Percentiles rank a stretch among this genome's conserved stretches.
Conservation (phyloP, 2,888 invertebrate genomes). For the Brenthis ino region DNA sequence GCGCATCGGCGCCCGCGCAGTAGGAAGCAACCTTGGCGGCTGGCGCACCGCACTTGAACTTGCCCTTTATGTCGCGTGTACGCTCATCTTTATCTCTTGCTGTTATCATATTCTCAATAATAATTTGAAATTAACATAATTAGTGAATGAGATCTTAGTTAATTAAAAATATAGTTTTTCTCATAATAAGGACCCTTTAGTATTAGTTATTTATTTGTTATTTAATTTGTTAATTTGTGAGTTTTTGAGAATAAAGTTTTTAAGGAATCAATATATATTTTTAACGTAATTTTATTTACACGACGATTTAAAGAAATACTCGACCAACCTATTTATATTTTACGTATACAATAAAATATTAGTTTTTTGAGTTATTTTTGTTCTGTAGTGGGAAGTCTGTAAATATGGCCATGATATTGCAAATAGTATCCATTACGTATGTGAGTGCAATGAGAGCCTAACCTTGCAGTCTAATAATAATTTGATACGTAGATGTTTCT, state of each 20-base stretch:
- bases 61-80: constrained; percentile 54
- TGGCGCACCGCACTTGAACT: constrained; percentile 69
- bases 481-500: constrained; percentile 68
- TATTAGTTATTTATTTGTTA: too few relatives aligned
- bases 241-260: too few relatives aligned
- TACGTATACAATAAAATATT: not conserved
- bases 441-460: constrained; percentile 64
- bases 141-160: too few relatives aligned
- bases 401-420: constrained; percentile 45
- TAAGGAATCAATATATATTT: too few relatives aligned
- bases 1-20: constrained; percentile 49
- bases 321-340: not conserved
- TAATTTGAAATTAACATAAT: constrained; percentile 17
- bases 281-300: too few relatives aligned
- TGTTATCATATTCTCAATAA: constrained; percentile 31
- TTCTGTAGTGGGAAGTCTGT: constrained; percentile 18
- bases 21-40: constrained; percentile 70
- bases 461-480: constrained; percentile 78
- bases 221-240: too few relatives aligned
- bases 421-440: constrained; percentile 45
- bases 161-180: too few relatives aligned
- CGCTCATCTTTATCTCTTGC: constrained; percentile 31
- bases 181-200: too few relatives aligned
- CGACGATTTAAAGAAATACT: too few relatives aligned
- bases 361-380: not conserved